Evolutionary conservation across 2,888 invertebrate species (phyloP), one percentile per base, ranked within the genome.

Genomic region (Drosophila cracens): DNA sequence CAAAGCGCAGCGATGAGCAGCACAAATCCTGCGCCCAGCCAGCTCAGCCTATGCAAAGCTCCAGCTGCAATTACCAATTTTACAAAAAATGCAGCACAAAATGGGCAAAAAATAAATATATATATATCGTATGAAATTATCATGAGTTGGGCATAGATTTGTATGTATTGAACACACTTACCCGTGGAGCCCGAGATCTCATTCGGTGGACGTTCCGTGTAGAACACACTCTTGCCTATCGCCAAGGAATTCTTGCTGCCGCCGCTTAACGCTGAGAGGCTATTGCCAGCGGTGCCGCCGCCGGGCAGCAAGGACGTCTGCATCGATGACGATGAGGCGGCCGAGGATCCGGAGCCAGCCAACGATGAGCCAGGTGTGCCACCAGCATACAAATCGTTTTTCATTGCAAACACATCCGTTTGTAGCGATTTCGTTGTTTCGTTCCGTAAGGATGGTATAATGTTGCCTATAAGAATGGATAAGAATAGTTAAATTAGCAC

Each of bases 151-250:
- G 4, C 5, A 43, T 46, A 11, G 29, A 43, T 8, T 52, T 49
- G 13, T 4, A 16, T 46, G 10, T 1, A 5, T 43, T 36, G 27
- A 46, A 25, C 4, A 13, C 16, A 85, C 90, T 88, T 81, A 92
- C 92, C 92, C 76, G 80, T 74, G 38, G 90, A 82, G 53, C 91
- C 90, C 66, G 91, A 91, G 74, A 91, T 91, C 53, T 93, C 93
- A 75, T 93, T 93, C 80, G 93, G 93, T 89, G 93, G 93, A 83
- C 92, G 91, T 79, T 93, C 93, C 21, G 93, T 93, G 61, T 92
- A 93, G 75, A 92, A 93, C 81, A 92, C 92, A 81, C 93, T 93
- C 69, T 93, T 93, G 58, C 93, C 93, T 90, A 93, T 93, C 89
- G 93, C 92, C 76, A 93, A 79, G 18, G 92, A 92, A 27, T 93